Base-by-base conservation (phyloP, 2,797 vertebrate genomes). In the Xenopus petersii region DNA sequence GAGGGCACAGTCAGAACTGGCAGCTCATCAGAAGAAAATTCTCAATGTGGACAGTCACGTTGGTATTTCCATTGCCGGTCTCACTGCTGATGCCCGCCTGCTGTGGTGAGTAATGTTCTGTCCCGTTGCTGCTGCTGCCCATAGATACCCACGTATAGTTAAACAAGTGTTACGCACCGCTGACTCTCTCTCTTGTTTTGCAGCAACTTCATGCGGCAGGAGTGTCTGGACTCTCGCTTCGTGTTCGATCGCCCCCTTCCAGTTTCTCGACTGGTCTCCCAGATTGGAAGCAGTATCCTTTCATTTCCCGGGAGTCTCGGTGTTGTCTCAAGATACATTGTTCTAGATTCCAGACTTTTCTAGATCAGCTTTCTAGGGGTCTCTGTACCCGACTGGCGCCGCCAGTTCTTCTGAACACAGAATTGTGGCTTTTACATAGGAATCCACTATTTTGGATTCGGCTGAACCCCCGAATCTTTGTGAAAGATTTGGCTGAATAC, bases 211-310 rank as follows among this genome's bases (percentile, higher is more conserved):
- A 98, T 98, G 97, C 95, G 97, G 74, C 97, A 99, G 86, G 97
- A 98, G 83, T 98, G 97, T 87, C 87, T 98, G 92, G 96, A 99
- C 89, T 99, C 97, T 13, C 93, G 95, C 82, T 99, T 98, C 73
- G 97, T 99, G 74, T 99, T 98, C 69, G 97, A 99, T 81, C 91
- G 96, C 59, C 95, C 97, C 47, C 95, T 98, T 75, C 97, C 97
- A 16, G 89, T 96, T 6, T 98, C 97, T 62, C 95, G 96, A 13
- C 94, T 99, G 9, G 96, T 99, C 61, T 90, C 96, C 58, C 92
- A 97, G 76, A 94, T 99, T 80, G 96, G 97, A 89, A 98, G 96
- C 92, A 99, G 97, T 99, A 98, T 99, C 97, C 95, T 98, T 86
- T 85, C 75, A 30, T 2, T 30, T 30, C 26, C 26, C 26, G 26